phyloP scores from a whole-genome alignment of 1,140 invertebrate genomes.

The Latrodectus geometricus region DNA sequence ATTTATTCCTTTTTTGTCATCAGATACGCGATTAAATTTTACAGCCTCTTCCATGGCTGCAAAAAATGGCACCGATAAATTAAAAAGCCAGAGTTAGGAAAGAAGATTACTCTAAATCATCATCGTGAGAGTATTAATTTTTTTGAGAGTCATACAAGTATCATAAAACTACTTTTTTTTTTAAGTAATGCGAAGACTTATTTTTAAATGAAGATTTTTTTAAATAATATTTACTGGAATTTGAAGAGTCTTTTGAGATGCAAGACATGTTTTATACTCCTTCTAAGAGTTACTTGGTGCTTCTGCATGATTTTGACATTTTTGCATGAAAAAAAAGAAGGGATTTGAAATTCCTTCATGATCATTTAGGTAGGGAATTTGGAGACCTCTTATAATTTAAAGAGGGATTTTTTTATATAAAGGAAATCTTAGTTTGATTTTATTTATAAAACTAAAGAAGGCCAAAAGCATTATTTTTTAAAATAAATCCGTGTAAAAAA shows the following conservation, averaged over 20 bases:
- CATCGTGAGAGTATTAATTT: slow-evolving; percentile 33
- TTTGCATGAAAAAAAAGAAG: no score
- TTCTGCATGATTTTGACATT: no score
- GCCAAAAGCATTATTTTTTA: no score
- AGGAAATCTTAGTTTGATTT: no score
- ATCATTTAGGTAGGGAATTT: no score
- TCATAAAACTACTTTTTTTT: slow-evolving; percentile 20
- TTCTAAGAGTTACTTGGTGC: not conserved
- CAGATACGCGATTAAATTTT: slow-evolving; percentile 39
- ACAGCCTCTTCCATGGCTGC: not conserved
- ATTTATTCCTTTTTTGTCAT: not conserved
- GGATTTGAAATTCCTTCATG: no score
- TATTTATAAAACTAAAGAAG: no score
- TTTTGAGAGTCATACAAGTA: not conserved
- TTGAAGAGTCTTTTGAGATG: slow-evolving; percentile 22
- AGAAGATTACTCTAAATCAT: slow-evolving; percentile 51
- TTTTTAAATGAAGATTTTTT: slow-evolving; percentile 28
- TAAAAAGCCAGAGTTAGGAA: not conserved
- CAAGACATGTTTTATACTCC: not conserved
- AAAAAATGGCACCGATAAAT: slow-evolving; percentile 46
- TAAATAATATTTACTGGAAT: slow-evolving; percentile 40
- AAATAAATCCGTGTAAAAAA: no score
- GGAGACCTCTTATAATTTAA: no score
- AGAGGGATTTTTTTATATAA: no score
- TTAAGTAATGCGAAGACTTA: not conserved